These are phyloP conservation scores for Hyppa rectilinea DNA, from an alignment of 2,888 invertebrate species.

Conservation along the genomic window DNA sequence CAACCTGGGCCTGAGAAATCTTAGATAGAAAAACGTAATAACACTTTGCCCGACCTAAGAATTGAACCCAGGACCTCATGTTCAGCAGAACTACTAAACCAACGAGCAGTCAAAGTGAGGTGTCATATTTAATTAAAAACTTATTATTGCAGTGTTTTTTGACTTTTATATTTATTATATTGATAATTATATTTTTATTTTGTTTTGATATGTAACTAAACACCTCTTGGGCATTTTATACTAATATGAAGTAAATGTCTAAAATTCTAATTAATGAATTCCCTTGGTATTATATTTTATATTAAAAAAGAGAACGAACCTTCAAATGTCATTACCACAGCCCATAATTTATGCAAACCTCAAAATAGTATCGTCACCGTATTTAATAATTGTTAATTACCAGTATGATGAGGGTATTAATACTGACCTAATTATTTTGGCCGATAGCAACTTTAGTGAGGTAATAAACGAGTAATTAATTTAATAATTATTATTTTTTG, in stretches of 20 bases:
- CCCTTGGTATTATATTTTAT: neutral
- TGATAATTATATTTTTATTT: too few species aligned
- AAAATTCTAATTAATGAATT: neutral
- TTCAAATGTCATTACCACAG: constrained; percentile 18
- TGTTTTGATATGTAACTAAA: neutral
- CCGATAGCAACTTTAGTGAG: constrained; percentile 35
- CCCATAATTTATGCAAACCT: constrained; percentile 39
- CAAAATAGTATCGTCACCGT: constrained; percentile 47
- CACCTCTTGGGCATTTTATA: neutral
- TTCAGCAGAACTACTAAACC: too few species aligned
- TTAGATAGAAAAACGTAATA: too few species aligned
- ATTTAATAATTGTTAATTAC: constrained; percentile 56
- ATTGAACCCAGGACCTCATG: too few species aligned
- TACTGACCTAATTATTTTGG: constrained; percentile 56
- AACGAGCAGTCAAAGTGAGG: too few species aligned
- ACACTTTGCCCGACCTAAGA: too few species aligned
- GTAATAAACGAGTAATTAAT: constrained; percentile 32
- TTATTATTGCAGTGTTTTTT: neutral
- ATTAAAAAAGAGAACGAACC: neutral
- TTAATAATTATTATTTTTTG: constrained; percentile 3
- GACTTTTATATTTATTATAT: too few species aligned
- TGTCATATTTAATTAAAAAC: neutral
- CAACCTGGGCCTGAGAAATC: too few species aligned
- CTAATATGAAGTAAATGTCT: neutral
- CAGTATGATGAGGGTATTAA: constrained; percentile 37